Evolutionary conservation across 1,140 invertebrate species (phyloP), one percentile per base, ranked within the genome.

Genomic region (Drosophila littoralis): DNA sequence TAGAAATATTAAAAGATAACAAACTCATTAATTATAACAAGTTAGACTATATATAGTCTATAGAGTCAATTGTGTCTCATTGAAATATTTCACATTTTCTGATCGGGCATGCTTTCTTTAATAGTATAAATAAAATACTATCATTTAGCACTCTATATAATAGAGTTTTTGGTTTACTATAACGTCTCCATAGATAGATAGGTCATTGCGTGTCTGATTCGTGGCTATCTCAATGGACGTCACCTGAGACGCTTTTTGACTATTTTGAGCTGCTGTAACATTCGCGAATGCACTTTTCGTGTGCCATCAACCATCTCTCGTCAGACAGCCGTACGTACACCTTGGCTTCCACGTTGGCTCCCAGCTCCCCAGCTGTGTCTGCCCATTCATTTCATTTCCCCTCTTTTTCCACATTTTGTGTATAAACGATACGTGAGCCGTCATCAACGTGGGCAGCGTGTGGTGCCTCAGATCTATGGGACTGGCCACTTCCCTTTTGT

Each of bases 401-500:
- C 36, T 17, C 28, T 28, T 67, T 10, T 2, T 22, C n/a, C 64
- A 32, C 40, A 65, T 43, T 52, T 52, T 64, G 60, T 50, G 32
- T 66, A 10, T 64, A 40, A 57, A 46, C 51, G 66, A 75, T 57
- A 70, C 67, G 72, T 63, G 58, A 75, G 66, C 72, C 72, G 36
- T 75, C 72, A 70, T 70, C 72, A 75, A 57, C 66, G 59, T 75
- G 59, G 72, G 51, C 72, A 69, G 58, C 66, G 58, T 69, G 65
- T 74, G 54, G 70, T 59, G 63, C 28, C 22, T 32, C 33, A 32
- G 17, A 15, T 50, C 13, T 17, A 35, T 58, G 45, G 45, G 35
- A 45, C 38, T 73, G 36, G 54, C 70, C 22, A 73, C 63, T 73
- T 73, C 73, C 73, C 59, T 48, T 58, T n/a, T 15, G 46, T 57